These are phyloP conservation scores for Anolis carolinensis DNA, from an alignment of 2,113 vertebrate species.

Conservation along the genomic window DNA sequence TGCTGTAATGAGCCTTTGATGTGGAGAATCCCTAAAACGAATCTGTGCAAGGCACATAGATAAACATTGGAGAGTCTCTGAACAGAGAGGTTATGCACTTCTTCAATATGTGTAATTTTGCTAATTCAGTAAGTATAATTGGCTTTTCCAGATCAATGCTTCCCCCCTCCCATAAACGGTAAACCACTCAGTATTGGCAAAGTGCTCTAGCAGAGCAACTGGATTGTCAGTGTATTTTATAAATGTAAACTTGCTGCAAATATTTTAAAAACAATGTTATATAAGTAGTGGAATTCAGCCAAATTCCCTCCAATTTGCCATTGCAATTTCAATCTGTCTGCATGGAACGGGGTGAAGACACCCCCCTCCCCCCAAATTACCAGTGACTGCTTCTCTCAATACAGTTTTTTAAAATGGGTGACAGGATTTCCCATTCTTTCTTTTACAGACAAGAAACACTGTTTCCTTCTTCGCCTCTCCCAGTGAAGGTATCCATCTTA, in stretches of 20 bases:
- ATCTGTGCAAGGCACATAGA: neutral
- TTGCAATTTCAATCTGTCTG: neutral
- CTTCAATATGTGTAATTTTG: constrained; percentile 6
- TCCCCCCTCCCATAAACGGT: constrained; percentile 38
- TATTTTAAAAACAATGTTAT: constrained; percentile 32
- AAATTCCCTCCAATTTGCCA: neutral
- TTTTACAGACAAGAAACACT: neutral
- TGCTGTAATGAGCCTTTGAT: neutral
- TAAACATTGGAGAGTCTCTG: constrained; percentile 2
- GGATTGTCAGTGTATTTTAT: constrained; percentile 43
- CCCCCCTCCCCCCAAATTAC: no score
- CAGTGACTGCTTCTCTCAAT: no score
- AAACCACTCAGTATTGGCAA: constrained; percentile 16
- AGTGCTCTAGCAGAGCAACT: constrained; percentile 33
- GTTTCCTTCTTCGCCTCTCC: neutral
- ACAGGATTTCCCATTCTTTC: neutral
- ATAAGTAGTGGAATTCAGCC: neutral
- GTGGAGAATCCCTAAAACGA: neutral
- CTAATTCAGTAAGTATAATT: neutral
- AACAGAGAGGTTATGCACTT: neutral
- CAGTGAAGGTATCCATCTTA: neutral
- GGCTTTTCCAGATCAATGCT: constrained; percentile 37
- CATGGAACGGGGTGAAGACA: no score
- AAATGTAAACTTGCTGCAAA: constrained; percentile 45
- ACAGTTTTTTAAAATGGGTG: neutral